Evolutionary conservation across 2,888 invertebrate species (phyloP).

Genomic region (Kuschelorhynchus macadamiae): DNA sequence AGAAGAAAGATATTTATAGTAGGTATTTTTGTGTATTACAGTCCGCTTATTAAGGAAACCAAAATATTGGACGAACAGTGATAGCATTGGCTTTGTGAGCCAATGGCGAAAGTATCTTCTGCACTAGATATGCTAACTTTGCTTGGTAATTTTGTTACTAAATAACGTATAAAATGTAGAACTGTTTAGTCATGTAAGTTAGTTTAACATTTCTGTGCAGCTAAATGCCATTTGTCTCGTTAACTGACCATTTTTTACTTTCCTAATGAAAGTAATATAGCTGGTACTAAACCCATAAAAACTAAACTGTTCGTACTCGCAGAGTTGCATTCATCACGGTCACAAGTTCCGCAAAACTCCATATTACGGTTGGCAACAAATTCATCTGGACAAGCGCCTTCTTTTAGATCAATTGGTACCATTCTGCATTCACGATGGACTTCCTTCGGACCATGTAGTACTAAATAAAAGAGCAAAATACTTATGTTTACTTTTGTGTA

Average conservation of each 20-base stretch:
- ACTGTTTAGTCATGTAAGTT: no score
- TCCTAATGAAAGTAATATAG: conserved; percentile 30
- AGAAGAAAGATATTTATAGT: no score
- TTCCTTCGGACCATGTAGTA: conserved; percentile 43
- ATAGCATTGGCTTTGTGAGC: no score
- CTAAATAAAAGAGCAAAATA: conserved; percentile 39
- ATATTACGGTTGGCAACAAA: conserved; percentile 34
- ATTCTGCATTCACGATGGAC: conserved; percentile 55
- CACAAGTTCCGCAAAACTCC: conserved; percentile 54
- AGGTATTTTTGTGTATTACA: no score
- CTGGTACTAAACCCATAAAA: conserved; percentile 38
- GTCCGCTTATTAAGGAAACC: no score
- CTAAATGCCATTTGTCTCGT: background rate
- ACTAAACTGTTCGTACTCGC: conserved; percentile 40
- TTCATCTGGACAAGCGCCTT: conserved; percentile 55
- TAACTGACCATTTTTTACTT: conserved; percentile 2
- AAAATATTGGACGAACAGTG: no score
- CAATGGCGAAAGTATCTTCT: no score
- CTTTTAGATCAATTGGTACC: conserved; percentile 46
- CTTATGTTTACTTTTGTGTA: background rate
- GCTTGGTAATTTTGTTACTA: no score
- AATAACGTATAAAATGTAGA: no score
- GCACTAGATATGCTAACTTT: no score
- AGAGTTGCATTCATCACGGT: conserved; percentile 54
- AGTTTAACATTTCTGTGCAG: no score